These are phyloP conservation scores for Syrmaticus mikado DNA, from an alignment of 2,113 vertebrate genomes.

Conservation along the genomic window DNA sequence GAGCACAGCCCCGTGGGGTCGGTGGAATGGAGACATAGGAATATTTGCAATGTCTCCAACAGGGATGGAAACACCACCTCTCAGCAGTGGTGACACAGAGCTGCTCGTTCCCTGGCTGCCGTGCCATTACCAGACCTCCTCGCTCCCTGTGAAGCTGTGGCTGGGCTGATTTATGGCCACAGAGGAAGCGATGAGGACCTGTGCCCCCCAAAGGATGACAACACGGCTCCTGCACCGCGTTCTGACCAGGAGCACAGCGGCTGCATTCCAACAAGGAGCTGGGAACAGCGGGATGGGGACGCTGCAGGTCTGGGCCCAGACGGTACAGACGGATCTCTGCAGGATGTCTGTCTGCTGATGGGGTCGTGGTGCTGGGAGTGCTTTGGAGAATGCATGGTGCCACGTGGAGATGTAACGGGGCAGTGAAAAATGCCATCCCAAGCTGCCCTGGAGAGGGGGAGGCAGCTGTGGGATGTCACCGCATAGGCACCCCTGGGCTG, in stretches of 20 bases:
- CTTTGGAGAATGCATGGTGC: rapidly evolving
- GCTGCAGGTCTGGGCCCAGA: too few species aligned
- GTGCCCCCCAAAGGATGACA: neutral
- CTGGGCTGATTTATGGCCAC: neutral
- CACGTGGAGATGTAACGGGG: rapidly evolving
- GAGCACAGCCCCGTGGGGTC: conserved; percentile 44
- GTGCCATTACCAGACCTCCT: neutral
- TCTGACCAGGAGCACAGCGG: neutral
- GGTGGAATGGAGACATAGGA: conserved; percentile 53
- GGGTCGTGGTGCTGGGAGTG: neutral
- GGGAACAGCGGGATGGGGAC: neutral
- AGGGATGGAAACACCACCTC: neutral
- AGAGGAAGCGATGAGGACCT: neutral
- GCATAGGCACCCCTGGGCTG: neutral
- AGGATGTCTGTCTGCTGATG: rapidly evolving
- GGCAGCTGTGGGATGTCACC: neutral
- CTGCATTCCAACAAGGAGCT: neutral
- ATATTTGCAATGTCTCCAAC: conserved; percentile 57
- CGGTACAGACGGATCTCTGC: neutral
- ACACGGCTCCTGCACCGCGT: neutral
- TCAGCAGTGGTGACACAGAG: rapidly evolving
- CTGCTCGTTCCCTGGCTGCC: rapidly evolving
- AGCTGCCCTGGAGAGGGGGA: neutral
- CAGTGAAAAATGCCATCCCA: neutral
- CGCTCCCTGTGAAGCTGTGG: rapidly evolving